These are phyloP conservation scores for Neosilurus mollespiculum DNA, from an alignment of 2,797 vertebrate species.

Conservation along the genomic window DNA sequence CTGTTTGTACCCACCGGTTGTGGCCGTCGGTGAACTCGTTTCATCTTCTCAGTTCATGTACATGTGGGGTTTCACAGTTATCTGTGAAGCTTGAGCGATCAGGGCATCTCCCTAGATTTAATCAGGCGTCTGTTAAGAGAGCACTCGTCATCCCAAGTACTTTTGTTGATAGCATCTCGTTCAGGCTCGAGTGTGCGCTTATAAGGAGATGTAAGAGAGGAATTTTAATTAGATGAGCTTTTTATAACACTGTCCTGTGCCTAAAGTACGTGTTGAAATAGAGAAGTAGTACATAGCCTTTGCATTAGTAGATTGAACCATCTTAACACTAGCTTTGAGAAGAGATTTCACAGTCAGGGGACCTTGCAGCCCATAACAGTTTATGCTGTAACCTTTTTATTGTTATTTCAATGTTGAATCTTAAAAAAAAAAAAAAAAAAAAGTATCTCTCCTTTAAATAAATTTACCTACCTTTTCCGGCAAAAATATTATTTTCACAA, in stretches of 20 bases:
- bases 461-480: background rate
- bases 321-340: background rate
- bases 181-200: constrained; percentile 60
- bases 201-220: constrained; percentile 68
- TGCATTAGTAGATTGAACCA: background rate
- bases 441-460: too few relatives aligned
- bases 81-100: constrained; percentile 2
- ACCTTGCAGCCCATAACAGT: background rate
- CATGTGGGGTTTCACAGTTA: background rate
- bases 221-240: constrained; percentile 63
- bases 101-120: constrained; percentile 11
- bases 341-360: background rate
- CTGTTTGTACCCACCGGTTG: background rate
- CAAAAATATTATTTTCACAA: background rate
- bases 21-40: background rate
- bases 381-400: too few relatives aligned
- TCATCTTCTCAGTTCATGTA: constrained; percentile 9
- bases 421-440: too few relatives aligned
- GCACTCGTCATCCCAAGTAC: constrained; percentile 19
- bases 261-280: constrained; percentile 31
- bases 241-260: constrained; percentile 45
- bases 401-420: too few relatives aligned
- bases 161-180: constrained; percentile 53
- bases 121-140: constrained; percentile 19
- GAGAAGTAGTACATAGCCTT: background rate